Percentiles rank a stretch among this genome's conserved stretches.
Evolutionary conservation across 2,888 invertebrate genomes (phyloP).

Genomic region (Bimastos eiseni): DNA sequence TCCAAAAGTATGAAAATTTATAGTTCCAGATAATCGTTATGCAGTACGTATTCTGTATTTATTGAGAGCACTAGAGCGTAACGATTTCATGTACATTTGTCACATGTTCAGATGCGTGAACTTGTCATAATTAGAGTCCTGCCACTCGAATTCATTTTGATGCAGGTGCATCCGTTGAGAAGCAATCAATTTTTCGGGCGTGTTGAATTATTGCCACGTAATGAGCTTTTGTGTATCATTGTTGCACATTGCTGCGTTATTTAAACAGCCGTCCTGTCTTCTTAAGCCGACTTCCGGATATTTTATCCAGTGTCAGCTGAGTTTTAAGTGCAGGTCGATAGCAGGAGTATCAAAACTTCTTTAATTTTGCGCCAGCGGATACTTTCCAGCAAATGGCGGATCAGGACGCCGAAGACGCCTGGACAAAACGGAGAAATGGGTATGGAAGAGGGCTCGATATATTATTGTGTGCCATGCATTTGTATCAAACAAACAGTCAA

Average conservation of each 20-base stretch:
- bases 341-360: too few species aligned
- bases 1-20: neutral
- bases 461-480: too few species aligned
- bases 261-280: neutral
- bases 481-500: too few species aligned
- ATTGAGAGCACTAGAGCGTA: neutral
- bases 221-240: neutral
- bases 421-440: too few species aligned
- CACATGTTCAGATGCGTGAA: neutral
- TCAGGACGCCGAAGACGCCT: too few species aligned
- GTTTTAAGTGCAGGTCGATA: too few species aligned
- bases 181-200: too few species aligned
- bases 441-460: too few species aligned
- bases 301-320: neutral
- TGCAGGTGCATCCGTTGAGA: neutral
- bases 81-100: neutral
- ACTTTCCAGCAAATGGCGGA: too few species aligned
- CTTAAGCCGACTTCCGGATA: neutral
- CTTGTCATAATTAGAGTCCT: neutral
- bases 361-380: too few species aligned
- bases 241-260: neutral
- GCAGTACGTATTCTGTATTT: neutral
- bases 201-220: neutral
- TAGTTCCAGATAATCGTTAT: neutral
- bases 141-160: neutral